Base-by-base conservation (phyloP, 2,888 invertebrate species). In the Glyphotaelius pellucidus region DNA sequence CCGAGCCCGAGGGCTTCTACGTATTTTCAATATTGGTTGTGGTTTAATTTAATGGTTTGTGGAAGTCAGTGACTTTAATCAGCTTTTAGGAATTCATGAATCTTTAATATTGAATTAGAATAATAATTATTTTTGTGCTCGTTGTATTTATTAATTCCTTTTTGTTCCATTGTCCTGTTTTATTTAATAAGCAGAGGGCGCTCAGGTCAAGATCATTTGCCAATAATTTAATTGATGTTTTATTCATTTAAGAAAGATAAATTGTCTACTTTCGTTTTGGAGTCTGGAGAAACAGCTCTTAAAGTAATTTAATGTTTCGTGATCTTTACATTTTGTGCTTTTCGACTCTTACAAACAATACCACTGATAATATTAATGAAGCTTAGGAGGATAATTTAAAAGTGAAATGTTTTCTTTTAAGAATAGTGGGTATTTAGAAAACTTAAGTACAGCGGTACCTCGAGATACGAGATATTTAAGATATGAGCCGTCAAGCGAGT, bases 81-180 rank as follows among this genome's bases (percentile, higher is more conserved):
- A 81, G 81, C 31, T 32, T 81, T 81, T 32, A 81, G 32, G 32
- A 81, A 81, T 81, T 81, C 81, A 32, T 81, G 81, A 81, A 81
- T 81, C 81, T 32, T 81, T 81, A 32, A 81, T 81, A 81, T 81
- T 81, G 19, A 67, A 67, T 67, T 67, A 67, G 67, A 67, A 67
- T 67, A 67, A 67, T 67, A 9, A 67, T 67, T 9, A 67, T 25
- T 25, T 25, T 67, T 67, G 25, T 25, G 25, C 67, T 67, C 25
- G 9, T 67, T 67, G 25, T 67, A 67, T 67, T 67, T 67, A n/a
- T 67, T 67, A 67, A 67, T 67, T 67, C 7, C 52, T 67, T 67
- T 67, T 7, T 25, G 67, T 19, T 67, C 67, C 67, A n/a, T 67
- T 67, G 67, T 67, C n/a, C 67, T 9, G 4, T 67, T 67, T 67